Percentiles rank a stretch among this genome's conserved stretches.
These are phyloP conservation scores for Diceros bicornis DNA, from an alignment of 2,797 vertebrate species.

Conservation along the genomic window DNA sequence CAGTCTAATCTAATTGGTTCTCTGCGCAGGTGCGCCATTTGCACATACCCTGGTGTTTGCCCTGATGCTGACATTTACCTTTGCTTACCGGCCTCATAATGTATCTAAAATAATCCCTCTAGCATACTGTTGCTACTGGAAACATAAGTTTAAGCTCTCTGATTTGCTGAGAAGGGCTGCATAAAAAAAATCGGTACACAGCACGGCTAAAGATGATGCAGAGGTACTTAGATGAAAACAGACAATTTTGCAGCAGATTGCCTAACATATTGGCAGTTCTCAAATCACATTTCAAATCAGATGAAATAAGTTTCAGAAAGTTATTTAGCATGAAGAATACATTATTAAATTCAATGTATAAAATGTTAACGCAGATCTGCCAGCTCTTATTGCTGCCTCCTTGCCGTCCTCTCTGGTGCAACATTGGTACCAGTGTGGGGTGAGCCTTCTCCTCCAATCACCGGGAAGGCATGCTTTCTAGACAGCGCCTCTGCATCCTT, in stretches of 20 bases:
- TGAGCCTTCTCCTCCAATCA: constrained; percentile 54
- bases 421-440: background rate
- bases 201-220: constrained; percentile 74
- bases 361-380: constrained; percentile 75
- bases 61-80: constrained; percentile 67
- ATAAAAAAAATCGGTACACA: constrained; percentile 18
- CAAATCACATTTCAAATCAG: constrained; percentile 82
- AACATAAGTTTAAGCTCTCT: constrained; percentile 41
- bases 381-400: constrained; percentile 1
- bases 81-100: constrained; percentile 48
- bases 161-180: constrained; percentile 68
- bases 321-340: constrained; percentile 86
- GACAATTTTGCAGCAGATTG: constrained; percentile 83
- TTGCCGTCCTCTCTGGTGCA: background rate
- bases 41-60: background rate
- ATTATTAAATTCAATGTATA: constrained; percentile 81
- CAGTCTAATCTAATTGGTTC: background rate
- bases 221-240: constrained; percentile 80
- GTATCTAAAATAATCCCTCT: constrained; percentile 58
- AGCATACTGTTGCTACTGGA: constrained; percentile 42
- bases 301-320: constrained; percentile 83
- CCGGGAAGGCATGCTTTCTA: constrained; percentile 1
- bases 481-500: constrained; percentile 42
- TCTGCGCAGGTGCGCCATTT: background rate
- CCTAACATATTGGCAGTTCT: constrained; percentile 84